Evolutionary conservation across 2,797 vertebrate species (phyloP), one percentile per base, ranked within the genome.

Genomic region (Silurus lanzhouensis): DNA sequence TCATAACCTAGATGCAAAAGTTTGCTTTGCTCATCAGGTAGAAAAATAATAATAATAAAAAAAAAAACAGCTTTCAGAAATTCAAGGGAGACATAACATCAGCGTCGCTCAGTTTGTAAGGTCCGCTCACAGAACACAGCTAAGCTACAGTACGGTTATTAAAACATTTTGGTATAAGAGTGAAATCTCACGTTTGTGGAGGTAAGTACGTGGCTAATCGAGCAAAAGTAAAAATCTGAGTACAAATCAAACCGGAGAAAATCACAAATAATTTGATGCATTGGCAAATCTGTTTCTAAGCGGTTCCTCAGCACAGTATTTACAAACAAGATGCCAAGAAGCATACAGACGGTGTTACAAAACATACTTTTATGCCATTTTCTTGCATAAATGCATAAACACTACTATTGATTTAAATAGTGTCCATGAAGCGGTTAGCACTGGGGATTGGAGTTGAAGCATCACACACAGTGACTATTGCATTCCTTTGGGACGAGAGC

Each of bases 1-100:
- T 91, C 63, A 88, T 94, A 94, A 94, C 93, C 93, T 95, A 95
- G 94, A 94, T 95, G 93, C 94, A 95, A 95, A 95, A 93, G 89
- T 93, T 89, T 89, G 90, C 91, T 93, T 91, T 92, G 87, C 91
- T 82, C 79, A 91, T 93, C 91, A 91, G 92, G 93, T 95, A 95
- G 91, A 95, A 95, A 95, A 95, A 94, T 94, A 22, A 38, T 38
- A 38, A 0, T 31, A 5, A 44, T n/a, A 80, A 81, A 66, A n/a
- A 66, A 17, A 94, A 93, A 94, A 89, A 94, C 89, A 91, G 92
- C 91, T 91, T 91, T 94, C 92, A 92, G 91, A 93, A 93, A 93
- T 91, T 93, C 90, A 93, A 87, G 92, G 89, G 86, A 93, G 92
- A 91, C 84, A 89, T 82, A 88, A 90, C 86, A 88, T 87, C 87